Evolutionary conservation across 2,888 invertebrate genomes (phyloP).

Genomic region (Esperia sulphurella): DNA sequence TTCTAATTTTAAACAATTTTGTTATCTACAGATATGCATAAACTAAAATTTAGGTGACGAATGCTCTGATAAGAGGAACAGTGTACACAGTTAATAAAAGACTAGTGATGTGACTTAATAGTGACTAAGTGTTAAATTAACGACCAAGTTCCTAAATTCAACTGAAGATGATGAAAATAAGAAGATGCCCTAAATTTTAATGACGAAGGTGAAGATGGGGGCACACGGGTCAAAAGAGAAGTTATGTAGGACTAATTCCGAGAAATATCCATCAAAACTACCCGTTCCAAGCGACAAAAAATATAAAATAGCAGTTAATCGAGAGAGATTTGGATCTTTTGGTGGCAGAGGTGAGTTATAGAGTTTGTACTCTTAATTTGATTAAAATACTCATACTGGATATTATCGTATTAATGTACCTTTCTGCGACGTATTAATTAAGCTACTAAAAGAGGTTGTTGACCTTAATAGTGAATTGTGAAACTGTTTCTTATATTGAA

Average conservation of each 20-base stretch:
- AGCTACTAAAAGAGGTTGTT: too few relatives aligned
- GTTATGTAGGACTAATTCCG: slow-evolving; percentile 82
- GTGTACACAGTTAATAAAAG: slow-evolving; percentile 15
- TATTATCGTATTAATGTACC: too few relatives aligned
- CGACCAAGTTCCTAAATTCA: slow-evolving; percentile 40
- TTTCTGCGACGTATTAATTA: too few relatives aligned
- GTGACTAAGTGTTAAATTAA: slow-evolving; percentile 21
- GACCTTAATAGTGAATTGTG: too few relatives aligned
- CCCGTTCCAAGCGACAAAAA: slow-evolving; percentile 78
- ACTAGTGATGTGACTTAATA: slow-evolving; percentile 46
- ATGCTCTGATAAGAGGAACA: slow-evolving; percentile 8
- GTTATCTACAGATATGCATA: slow-evolving; percentile 11
- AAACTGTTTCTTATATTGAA: too few relatives aligned
- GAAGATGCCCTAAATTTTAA: slow-evolving; percentile 52
- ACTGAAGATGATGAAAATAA: slow-evolving; percentile 25
- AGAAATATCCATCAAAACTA: slow-evolving; percentile 77
- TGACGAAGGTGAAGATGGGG: slow-evolving; percentile 81
- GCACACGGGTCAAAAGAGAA: slow-evolving; percentile 89
- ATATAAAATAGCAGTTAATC: slow-evolving; percentile 79
- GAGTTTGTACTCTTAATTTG: not conserved
- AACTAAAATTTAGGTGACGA: slow-evolving; percentile 8
- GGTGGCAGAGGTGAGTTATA: slow-evolving; percentile 81
- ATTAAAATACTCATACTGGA: not conserved
- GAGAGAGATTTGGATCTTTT: slow-evolving; percentile 85
- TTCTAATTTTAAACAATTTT: slow-evolving; percentile 6